Conservation (phyloP, 2,113 vertebrate species). For the Lathamus discolor region DNA sequence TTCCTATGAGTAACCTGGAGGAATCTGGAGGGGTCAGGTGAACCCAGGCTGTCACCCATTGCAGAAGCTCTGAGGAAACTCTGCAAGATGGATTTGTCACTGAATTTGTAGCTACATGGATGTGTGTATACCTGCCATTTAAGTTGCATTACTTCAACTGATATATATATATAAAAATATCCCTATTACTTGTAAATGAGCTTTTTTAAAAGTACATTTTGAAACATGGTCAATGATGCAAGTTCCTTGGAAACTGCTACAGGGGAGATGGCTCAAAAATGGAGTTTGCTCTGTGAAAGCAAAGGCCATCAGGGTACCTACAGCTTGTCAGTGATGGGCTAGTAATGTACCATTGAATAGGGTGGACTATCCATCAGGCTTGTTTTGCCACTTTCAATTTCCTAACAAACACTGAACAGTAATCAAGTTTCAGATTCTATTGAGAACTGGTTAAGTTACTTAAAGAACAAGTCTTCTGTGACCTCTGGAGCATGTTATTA, state of each 20-base stretch:
- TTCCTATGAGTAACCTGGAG: background rate
- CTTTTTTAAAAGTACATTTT: background rate
- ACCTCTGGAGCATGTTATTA: constrained; percentile 26
- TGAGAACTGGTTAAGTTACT: background rate
- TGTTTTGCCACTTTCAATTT: background rate
- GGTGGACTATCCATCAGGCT: background rate
- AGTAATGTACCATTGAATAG: background rate
- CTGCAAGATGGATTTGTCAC: background rate
- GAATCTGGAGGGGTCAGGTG: background rate
- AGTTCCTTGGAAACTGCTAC: background rate
- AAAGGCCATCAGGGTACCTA: background rate
- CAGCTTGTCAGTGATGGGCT: background rate
- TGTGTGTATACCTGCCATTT: background rate
- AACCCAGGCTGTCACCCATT: background rate
- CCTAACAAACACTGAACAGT: background rate
- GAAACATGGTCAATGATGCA: background rate
- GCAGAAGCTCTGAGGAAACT: background rate
- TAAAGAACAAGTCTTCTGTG: constrained; percentile 3
- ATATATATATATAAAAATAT: background rate
- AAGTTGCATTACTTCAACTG: background rate
- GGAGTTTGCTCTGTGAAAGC: background rate
- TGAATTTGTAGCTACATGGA: background rate
- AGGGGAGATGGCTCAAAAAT: background rate
- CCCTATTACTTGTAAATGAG: background rate
- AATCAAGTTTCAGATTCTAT: background rate